These are phyloP conservation scores for Sebastes fasciatus DNA, from an alignment of 2,113 vertebrate genomes.

Conservation along the genomic window DNA sequence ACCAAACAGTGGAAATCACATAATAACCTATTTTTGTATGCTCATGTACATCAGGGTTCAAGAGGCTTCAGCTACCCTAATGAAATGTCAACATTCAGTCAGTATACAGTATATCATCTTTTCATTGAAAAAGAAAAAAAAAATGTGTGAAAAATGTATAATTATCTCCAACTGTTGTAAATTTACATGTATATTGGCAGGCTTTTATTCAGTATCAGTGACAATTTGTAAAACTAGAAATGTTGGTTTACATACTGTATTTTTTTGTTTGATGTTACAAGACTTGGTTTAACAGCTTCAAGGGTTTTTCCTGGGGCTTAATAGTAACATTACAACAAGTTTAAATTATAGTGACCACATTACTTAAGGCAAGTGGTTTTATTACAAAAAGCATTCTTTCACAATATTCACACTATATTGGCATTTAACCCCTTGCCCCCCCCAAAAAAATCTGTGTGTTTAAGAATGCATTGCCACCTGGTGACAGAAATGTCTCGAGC, in stretches of 20 bases:
- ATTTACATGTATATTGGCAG: background rate
- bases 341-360: background rate
- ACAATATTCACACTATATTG: background rate
- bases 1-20: background rate
- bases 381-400: background rate
- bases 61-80: background rate
- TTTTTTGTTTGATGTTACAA: background rate
- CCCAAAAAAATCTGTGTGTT: background rate
- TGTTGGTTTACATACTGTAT: background rate
- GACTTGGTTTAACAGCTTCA: background rate
- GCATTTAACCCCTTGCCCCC: background rate
- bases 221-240: background rate
- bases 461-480: slow-evolving; percentile 15
- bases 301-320: background rate
- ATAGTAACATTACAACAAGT: background rate
- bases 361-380: background rate
- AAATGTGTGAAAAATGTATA: background rate
- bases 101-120: background rate
- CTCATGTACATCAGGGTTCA: background rate
- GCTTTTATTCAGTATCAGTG: background rate
- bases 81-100: background rate
- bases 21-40: background rate
- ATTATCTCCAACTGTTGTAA: background rate
- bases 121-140: background rate
- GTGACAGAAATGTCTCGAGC: slow-evolving; percentile 39